Percentiles rank a stretch among this genome's conserved stretches.
Evolutionary conservation across 2,797 vertebrate genomes (phyloP).

Genomic region (Macrochelys suwanniensis): DNA sequence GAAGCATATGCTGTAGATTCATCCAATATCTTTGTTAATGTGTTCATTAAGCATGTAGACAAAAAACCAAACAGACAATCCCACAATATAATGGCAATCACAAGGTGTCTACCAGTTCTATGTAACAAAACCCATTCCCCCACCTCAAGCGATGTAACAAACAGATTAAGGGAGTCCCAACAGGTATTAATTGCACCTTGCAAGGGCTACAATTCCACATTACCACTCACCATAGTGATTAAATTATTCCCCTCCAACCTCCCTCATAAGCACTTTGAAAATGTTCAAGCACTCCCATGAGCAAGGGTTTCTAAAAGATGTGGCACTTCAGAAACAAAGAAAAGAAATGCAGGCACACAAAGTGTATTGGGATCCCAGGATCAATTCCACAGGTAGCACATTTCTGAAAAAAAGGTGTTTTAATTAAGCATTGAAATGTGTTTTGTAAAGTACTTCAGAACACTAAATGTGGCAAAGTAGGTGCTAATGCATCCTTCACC

Average conservation of each 20-base stretch:
- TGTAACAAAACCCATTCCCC: neutral
- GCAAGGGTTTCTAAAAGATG: neutral
- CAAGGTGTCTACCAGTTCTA: neutral
- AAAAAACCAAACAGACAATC: no score
- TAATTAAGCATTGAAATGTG: neutral
- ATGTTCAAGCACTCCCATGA: neutral
- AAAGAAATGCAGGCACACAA: neutral
- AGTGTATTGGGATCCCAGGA: neutral
- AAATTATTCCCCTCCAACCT: neutral
- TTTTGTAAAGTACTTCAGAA: neutral
- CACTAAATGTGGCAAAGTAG: neutral
- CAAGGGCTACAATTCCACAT: neutral
- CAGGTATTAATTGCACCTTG: neutral
- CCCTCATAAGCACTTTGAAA: neutral
- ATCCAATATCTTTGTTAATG: neutral
- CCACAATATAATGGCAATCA: neutral
- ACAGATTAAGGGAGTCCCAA: neutral
- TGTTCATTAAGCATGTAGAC: no score
- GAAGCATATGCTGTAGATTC: neutral
- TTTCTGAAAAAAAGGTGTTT: neutral
- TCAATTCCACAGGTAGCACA: neutral
- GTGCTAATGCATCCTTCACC: neutral
- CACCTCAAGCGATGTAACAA: neutral
- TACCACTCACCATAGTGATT: neutral
- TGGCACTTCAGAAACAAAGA: neutral